Evolutionary conservation across 2,888 invertebrate species (phyloP), one percentile per base, ranked within the genome.

Genomic region (Drosophila pullipes): DNA sequence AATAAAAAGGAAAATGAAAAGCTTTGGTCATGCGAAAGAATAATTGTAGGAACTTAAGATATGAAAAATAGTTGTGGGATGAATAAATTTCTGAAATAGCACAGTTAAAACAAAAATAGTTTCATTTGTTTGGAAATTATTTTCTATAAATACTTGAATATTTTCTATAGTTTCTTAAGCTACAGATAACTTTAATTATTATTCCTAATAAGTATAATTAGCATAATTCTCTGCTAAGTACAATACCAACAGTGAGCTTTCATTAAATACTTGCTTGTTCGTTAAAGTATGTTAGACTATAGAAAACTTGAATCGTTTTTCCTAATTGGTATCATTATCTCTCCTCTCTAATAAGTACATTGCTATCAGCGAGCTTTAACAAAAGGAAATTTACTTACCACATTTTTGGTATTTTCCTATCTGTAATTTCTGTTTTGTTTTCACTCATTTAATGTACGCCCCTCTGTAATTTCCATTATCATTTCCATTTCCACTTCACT

Each of bases 401-500:
- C 30, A n/a, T 39, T 50, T 50, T 28, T 28, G n/a, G 33, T 39
- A 25, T 5, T 37, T 39, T 54, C n/a, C 4, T 50, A 52, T 39
- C n/a, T 33, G 16, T 22, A 31, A 18, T 25, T 58, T 54, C 3
- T 37, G n/a, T 22, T 35, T 30, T 49, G 18, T 57, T 47, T 41
- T 69, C 28, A 33, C 39, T 35, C 31, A 6, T 7, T 68, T 41
- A 16, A 4, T 58, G 16, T 37, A 30, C 10, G 49, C 35, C 47
- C 47, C 41, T 57, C 7, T 37, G 18, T 33, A 44, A 47, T 50
- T 74, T 60, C 61, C 57, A 74, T 70, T 58, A 61, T 49, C 58
- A 69, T 78, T 74, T 50, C 37, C 53, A 66, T 74, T 74, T 55
- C 49, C 54, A 74, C 53, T 71, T 61, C 67, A 75, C 67, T 87